Evolutionary conservation across 2,888 invertebrate genomes (phyloP).

Genomic region (Lycaena phlaeas): DNA sequence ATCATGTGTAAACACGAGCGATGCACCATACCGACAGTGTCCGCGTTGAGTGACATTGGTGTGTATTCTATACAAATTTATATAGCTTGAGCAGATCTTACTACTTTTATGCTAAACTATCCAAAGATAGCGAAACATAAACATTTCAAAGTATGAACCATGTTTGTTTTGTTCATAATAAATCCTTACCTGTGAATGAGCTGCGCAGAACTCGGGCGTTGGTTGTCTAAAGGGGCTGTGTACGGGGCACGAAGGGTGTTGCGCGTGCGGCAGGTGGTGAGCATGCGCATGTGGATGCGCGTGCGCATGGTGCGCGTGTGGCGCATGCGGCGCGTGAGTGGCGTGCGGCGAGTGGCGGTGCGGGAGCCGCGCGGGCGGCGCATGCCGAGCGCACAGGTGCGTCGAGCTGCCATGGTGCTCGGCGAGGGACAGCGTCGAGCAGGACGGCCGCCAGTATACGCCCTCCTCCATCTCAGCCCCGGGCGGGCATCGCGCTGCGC

Average conservation of each 20-base stretch:
- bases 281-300: constrained; percentile 57
- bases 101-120: no score
- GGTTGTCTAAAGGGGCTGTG: constrained; percentile 82
- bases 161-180: no score
- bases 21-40: no score
- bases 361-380: constrained; percentile 49
- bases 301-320: constrained; percentile 44
- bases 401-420: constrained; percentile 64
- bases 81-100: no score
- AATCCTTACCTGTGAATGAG: constrained; percentile 61
- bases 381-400: constrained; percentile 62
- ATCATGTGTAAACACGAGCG: no score
- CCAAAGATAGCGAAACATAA: no score
- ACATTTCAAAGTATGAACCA: no score
- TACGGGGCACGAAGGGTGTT: constrained; percentile 76
- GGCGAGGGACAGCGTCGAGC: constrained; percentile 65
- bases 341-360: constrained; percentile 54
- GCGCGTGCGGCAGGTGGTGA: constrained; percentile 57
- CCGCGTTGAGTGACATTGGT: no score
- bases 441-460: constrained; percentile 66
- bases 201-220: constrained; percentile 63
- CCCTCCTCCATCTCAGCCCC: constrained; percentile 67
- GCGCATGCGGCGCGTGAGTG: constrained; percentile 48
- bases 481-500: constrained; percentile 66
- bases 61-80: no score